These are phyloP conservation scores for Onthophagus sagittarius DNA, from an alignment of 2,888 invertebrate genomes.

Conservation along the genomic window DNA sequence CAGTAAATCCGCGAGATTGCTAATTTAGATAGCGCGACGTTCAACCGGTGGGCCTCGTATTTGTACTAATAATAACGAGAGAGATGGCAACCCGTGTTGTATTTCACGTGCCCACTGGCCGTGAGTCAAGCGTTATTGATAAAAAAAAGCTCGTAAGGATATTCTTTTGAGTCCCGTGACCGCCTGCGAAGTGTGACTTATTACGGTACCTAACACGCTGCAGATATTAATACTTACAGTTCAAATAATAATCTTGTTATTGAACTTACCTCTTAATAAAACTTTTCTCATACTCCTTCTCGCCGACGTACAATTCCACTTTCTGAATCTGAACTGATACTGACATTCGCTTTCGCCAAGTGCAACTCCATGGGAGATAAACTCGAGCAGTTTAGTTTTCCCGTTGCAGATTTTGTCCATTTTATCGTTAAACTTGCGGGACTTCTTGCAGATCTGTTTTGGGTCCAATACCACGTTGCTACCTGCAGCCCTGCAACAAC, in stretches of 20 bases:
- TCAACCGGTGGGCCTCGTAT: neutral
- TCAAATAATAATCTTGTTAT: neutral
- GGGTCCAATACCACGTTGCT: constrained; percentile 86
- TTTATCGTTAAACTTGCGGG: constrained; percentile 64
- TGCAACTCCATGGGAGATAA: constrained; percentile 79
- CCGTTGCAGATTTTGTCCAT: constrained; percentile 80
- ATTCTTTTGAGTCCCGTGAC: neutral
- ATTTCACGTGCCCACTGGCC: neutral
- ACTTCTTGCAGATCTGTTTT: constrained; percentile 83
- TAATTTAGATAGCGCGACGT: neutral
- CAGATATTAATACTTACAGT: neutral
- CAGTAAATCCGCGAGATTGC: neutral
- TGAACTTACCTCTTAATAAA: constrained; percentile 75
- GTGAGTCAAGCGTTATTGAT: neutral
- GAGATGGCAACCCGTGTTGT: neutral
- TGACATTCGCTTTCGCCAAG: constrained; percentile 84
- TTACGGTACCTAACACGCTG: neutral
- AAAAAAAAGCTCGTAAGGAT: neutral
- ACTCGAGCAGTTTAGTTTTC: constrained; percentile 74
- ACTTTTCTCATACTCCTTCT: constrained; percentile 80
- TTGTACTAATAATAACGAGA: neutral
- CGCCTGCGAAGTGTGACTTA: neutral
- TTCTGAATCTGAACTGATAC: constrained; percentile 76
- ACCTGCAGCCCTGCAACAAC: constrained; percentile 64
- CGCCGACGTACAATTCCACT: constrained; percentile 87